phyloP scores from a whole-genome alignment of 2,888 invertebrate genomes.

The Mactromeris polynyma region DNA sequence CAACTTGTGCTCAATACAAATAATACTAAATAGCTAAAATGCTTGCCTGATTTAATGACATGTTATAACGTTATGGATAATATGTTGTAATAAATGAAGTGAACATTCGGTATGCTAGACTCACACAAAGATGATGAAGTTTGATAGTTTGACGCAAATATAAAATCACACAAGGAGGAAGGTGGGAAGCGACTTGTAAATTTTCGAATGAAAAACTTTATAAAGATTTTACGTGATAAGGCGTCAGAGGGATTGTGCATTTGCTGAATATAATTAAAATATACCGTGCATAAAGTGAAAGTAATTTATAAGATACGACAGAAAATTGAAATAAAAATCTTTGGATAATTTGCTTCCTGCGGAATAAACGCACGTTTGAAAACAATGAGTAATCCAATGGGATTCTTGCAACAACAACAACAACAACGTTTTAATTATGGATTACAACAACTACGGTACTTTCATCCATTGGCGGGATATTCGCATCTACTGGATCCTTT shows the following conservation, averaged over 20 bases:
- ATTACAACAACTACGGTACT: constrained; percentile 57
- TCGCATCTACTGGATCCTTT: constrained; percentile 65
- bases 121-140: background rate
- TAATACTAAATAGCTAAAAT: constrained; percentile 48
- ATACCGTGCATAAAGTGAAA: background rate
- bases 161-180: background rate
- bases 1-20: constrained; percentile 46
- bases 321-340: background rate
- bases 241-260: background rate
- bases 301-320: background rate
- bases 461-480: constrained; percentile 66
- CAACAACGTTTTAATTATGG: constrained; percentile 56
- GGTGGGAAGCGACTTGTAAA: background rate
- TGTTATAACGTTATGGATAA: constrained; percentile 50
- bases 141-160: background rate
- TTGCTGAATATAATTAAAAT: background rate
- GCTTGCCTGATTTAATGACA: constrained; percentile 60
- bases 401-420: constrained; percentile 65
- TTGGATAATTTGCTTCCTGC: background rate
- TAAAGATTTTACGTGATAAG: background rate
- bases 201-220: background rate
- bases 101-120: background rate
- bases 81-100: constrained; percentile 38
- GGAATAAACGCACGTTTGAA: background rate
- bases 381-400: constrained; percentile 59